Evolutionary conservation across 2,113 vertebrate genomes (phyloP), one percentile per base, ranked within the genome.

Genomic region (Tricholaema leucomelas): DNA sequence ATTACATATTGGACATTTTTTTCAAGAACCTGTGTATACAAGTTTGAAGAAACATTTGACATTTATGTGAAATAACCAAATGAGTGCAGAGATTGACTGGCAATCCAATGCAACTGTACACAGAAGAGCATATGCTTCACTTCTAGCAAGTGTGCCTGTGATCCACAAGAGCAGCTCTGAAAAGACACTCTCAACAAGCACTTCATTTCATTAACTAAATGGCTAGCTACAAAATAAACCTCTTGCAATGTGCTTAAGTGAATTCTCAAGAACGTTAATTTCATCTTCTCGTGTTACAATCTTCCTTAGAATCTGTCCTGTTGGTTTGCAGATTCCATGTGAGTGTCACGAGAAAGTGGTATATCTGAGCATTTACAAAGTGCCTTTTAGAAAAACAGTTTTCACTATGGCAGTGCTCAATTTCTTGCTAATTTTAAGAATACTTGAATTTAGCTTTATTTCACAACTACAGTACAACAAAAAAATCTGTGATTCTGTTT

Each of bases 351-450:
- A 56, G 48, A 42, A 82, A 85, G 81, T 28, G 36, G 42, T 64
- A 27, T 18, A 78, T 40, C 11, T 40, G 72, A 91, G 72, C 90
- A 54, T 90, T 79, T 75, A 90, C 35, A 65, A 92, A 83, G 95
- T 92, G 88, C 91, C 72, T 89, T 79, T 72, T 17, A 84, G 36
- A 93, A 96, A 89, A 89, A 66, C 78, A 88, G 61, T 81, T 64
- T 71, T 21, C 27, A 7, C 81, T 87, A 55, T 2, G 75, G 95
- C 90, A 96, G 92, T 93, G 93, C 81, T 96, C 31, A 24, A 3
- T 16, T 82, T 81, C 78, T 55, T 54, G 55, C 75, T 93, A 20
- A 35, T 87, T 80, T 87, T 46, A 85, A 79, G 56, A 85, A 65
- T 78, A 91, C 28, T 16, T 70, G 28, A 31, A 28, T 55, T 88